Base-by-base conservation (phyloP, 1,140 invertebrate genomes). In the Berghia stephanieae region DNA sequence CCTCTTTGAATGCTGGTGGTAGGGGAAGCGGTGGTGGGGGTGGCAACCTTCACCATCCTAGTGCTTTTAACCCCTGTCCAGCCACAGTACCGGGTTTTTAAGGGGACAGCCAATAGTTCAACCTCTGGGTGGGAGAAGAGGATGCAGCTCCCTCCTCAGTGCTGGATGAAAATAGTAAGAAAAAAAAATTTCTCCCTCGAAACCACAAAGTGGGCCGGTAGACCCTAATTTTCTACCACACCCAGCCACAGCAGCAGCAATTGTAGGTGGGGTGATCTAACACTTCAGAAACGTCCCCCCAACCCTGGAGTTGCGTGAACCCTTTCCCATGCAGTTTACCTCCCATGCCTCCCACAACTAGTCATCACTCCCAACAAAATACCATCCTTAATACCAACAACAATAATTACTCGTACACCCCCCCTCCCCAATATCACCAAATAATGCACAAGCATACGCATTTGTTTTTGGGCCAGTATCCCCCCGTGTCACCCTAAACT, bases 31-130 rank as follows among this genome's bases (percentile, higher is more conserved):
- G n/a, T n/a, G n/a, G n/a, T n/a, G n/a, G n/a, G n/a, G n/a, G n/a
- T n/a, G n/a, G n/a, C n/a, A n/a, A n/a, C n/a, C n/a, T n/a, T n/a
- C n/a, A 80, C 49, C 84, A 86, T 69, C 76, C 80, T 4, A 87
- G 86, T 82, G 86, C 86, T 70, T 87, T 87, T 80, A n/a, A 83
- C 82, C 18, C 83, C 83, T 44, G 85, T 87, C 8, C 79, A 80
- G 36, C 86, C 83, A 13, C 81, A 44, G n/a, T n/a, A n/a, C n/a
- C n/a, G n/a, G n/a, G n/a, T n/a, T n/a, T n/a, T n/a, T n/a, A n/a
- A n/a, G n/a, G n/a, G n/a, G n/a, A n/a, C n/a, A n/a, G n/a, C n/a
- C n/a, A n/a, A n/a, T n/a, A n/a, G n/a, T n/a, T n/a, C n/a, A n/a
- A n/a, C n/a, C n/a, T n/a, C n/a, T n/a, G n/a, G n/a, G n/a, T n/a